phyloP scores from a whole-genome alignment of 2,888 invertebrate species.

The Ceraclea dissimilis region DNA sequence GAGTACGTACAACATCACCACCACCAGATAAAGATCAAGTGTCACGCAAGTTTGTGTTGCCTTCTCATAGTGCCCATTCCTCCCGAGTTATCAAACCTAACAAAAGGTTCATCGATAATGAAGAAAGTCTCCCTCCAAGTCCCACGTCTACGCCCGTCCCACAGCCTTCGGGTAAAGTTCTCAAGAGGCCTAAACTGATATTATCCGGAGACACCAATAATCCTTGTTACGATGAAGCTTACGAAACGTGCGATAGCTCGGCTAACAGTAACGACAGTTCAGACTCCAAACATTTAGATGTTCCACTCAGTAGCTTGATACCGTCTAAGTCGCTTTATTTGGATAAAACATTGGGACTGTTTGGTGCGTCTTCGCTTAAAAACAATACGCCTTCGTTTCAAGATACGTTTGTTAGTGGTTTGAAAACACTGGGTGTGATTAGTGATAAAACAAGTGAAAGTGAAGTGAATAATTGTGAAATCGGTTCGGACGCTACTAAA shows the following conservation, averaged over 20 bases:
- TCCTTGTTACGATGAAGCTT: slow-evolving; percentile 34
- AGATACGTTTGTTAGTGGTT: slow-evolving; percentile 21
- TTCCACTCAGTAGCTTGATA: slow-evolving; percentile 17
- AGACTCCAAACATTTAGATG: slow-evolving; percentile 35
- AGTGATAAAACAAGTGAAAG: slow-evolving; percentile 1
- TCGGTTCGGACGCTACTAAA: slow-evolving; percentile 7
- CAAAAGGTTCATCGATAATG: slow-evolving; percentile 71
- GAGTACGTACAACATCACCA: slow-evolving; percentile 43
- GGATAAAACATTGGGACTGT: slow-evolving; percentile 37
- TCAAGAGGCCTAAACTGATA: slow-evolving; percentile 46
- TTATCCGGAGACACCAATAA: slow-evolving; percentile 39
- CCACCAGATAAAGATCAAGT: slow-evolving; percentile 36
- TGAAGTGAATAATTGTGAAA: not conserved
- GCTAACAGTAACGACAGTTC: slow-evolving; percentile 31
- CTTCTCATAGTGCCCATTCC: slow-evolving; percentile 75
- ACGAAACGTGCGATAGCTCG: slow-evolving; percentile 30
- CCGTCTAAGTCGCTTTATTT: slow-evolving; percentile 13
- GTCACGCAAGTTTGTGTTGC: slow-evolving; percentile 62
- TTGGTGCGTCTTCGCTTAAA: slow-evolving; percentile 20
- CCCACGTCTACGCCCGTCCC: slow-evolving; percentile 29
- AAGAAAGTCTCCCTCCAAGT: slow-evolving; percentile 39
- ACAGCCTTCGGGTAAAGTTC: slow-evolving; percentile 37
- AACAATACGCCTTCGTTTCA: slow-evolving; percentile 18
- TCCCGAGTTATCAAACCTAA: slow-evolving; percentile 84
- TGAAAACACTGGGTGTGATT: slow-evolving; percentile 7